Base-by-base conservation (phyloP, 2,888 invertebrate genomes). In the Gastracanthus pulcherrimus region DNA sequence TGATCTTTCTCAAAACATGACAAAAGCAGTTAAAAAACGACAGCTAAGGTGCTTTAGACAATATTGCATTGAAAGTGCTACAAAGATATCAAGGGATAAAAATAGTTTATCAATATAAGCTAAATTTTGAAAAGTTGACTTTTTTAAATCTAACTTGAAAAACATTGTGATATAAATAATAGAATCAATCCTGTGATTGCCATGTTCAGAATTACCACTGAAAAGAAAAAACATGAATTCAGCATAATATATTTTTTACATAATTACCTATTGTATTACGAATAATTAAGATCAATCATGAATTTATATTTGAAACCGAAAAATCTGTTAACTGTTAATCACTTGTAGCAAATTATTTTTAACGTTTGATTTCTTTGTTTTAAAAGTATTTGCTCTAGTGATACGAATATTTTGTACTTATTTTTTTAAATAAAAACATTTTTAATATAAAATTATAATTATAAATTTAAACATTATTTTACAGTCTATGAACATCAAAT, bases 1-100 rank as follows among this genome's bases (percentile, higher is more conserved):
- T 76, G 93, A 94, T 87, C 89, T 94, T 23, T 93, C 93, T 84
- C 93, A 93, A 83, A 94, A 94, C 88, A 88, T 94, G 31, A 93
- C 94, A 0, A 94, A 93, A 86, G 92, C 91, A 83, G 90, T 91
- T 34, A 74, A 60, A 3, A 87, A 84, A 64, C 19, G n/a, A 7
- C 62, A 69, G 3, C 19, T 84, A 16, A 41, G 80, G 62, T 45
- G 34, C 26, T 84, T 84, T 26, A 64, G 45, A 36, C 9, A 82
- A 36, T 84, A 72, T 36, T 84, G 84, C 36, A 13, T 6, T 45
- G 66, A 71, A 36, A 78, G 78, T 70, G 36, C 41, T 29, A 11
- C 4, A 26, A 48, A 29, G 26, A n/a, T 45, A 36, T 66, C 36
- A 29, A 23, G 13, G 23, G 66, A 66, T 34, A 29, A 60, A 7